Conservation (phyloP, 2,888 invertebrate species). For the Brachyopa scutellaris region DNA sequence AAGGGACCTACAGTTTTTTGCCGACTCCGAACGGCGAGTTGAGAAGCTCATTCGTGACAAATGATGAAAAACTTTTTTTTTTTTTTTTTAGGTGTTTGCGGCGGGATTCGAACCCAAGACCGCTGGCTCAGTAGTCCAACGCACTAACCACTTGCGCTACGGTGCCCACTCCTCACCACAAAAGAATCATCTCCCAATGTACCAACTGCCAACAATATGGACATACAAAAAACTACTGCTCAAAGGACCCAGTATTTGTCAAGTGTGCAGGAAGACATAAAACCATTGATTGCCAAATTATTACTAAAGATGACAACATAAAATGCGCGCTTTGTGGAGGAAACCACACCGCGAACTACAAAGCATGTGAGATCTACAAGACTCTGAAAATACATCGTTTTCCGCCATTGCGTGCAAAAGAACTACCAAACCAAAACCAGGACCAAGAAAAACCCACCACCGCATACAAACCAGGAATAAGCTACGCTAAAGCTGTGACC, state of each 20-base stretch:
- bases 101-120: no score
- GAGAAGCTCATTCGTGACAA: no score
- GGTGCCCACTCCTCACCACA: no score
- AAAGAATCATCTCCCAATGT: no score
- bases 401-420: neutral
- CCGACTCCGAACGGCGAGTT: no score
- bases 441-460: neutral
- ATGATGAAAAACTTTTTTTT: no score
- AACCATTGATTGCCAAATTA: neutral
- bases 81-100: no score
- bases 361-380: constrained; percentile 3
- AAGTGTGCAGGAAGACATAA: constrained; percentile 17
- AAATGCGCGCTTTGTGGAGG: constrained; percentile 16
- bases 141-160: no score
- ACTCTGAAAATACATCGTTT: neutral
- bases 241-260: constrained; percentile 8
- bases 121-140: no score
- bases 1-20: no score
- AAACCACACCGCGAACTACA: constrained; percentile 13
- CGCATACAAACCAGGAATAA: neutral
- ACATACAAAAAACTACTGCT: no score
- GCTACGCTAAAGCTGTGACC: neutral
- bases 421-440: neutral
- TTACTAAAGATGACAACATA: neutral
- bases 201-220: no score